Evolutionary conservation across 2,888 invertebrate species (phyloP).

Genomic region (Osedax fenrisi): DNA sequence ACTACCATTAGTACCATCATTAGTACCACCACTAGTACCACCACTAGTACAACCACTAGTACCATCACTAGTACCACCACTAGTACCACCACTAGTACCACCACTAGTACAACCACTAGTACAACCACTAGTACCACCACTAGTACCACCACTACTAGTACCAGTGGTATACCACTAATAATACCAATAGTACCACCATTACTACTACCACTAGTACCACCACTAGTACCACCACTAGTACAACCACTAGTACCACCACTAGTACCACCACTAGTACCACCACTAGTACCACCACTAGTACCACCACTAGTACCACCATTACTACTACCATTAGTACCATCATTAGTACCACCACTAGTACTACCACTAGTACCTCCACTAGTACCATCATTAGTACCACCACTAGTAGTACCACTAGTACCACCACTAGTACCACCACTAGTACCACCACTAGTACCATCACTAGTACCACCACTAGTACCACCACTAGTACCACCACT

Average conservation of each 20-base stretch:
- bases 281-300: neutral
- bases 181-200: neutral
- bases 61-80: neutral
- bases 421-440: neutral
- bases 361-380: neutral
- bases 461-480: neutral
- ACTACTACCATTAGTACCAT: neutral
- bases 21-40: conserved; percentile 13
- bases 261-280: neutral
- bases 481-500: conserved; percentile 13
- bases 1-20: conserved; percentile 18
- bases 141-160: neutral
- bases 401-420: neutral
- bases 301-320: neutral
- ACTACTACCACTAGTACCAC: neutral
- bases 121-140: neutral
- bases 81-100: neutral
- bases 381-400: neutral
- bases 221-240: neutral
- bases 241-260: neutral
- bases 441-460: neutral
- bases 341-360: neutral
- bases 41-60: neutral
- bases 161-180: neutral
- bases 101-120: neutral